phyloP scores from a whole-genome alignment of 1,140 invertebrate species.

The Tribolium castaneum region DNA sequence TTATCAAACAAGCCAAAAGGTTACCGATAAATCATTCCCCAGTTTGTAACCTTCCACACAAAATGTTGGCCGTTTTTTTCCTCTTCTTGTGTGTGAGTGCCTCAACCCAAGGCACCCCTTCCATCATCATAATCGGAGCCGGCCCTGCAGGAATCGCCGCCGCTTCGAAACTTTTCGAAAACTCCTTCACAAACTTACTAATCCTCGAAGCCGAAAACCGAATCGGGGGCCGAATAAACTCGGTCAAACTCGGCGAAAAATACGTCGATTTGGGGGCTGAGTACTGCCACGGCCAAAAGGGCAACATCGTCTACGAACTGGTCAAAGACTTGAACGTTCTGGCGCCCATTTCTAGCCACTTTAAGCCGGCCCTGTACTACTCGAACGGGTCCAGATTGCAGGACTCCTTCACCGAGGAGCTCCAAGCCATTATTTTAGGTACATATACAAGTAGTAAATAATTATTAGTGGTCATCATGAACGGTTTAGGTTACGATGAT shows the following conservation, averaged over 20 bases:
- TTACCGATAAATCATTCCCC: background rate
- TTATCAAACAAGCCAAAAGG: too few relatives aligned
- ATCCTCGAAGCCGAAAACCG: conserved; percentile 76
- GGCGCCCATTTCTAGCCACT: background rate
- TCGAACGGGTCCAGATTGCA: conserved; percentile 33
- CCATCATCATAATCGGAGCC: conserved; percentile 66
- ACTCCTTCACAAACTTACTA: conserved; percentile 66
- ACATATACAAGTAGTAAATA: too few relatives aligned
- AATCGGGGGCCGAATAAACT: conserved; percentile 72
- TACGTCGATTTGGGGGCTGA: conserved; percentile 84
- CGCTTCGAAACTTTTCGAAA: conserved; percentile 65
- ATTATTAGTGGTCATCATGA: too few relatives aligned
- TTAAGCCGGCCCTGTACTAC: conserved; percentile 9
- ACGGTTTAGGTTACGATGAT: too few relatives aligned
- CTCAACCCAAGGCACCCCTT: background rate
- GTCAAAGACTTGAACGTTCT: conserved; percentile 66
- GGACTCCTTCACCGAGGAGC: background rate
- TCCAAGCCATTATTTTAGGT: conserved; percentile 44
- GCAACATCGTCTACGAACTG: conserved; percentile 75
- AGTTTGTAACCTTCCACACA: background rate
- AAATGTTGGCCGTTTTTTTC: background rate
- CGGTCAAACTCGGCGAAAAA: conserved; percentile 69
- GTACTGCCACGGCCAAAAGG: conserved; percentile 83
- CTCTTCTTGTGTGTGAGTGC: background rate
- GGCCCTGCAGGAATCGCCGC: conserved; percentile 70